phyloP scores from a whole-genome alignment of 2,797 vertebrate genomes.

The Phalloptychus januarius region DNA sequence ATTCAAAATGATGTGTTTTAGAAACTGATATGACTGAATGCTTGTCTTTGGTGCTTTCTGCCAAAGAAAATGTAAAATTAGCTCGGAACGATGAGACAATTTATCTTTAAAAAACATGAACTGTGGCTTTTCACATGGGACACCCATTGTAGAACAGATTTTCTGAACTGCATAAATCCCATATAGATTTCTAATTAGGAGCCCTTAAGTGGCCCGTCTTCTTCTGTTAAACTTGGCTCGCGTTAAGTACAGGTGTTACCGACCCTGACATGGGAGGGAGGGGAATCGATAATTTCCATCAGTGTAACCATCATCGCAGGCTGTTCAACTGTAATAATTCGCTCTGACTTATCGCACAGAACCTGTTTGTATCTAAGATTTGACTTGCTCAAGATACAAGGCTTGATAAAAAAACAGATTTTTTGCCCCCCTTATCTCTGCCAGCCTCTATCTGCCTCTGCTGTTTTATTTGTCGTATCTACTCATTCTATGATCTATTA shows the following conservation, averaged over 20 bases:
- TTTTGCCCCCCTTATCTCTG: conserved; percentile 21
- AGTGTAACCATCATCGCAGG: conserved; percentile 24
- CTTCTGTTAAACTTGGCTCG: conserved; percentile 3
- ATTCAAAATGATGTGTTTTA: background rate
- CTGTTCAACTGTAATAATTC: conserved; percentile 56
- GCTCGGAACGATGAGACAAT: background rate
- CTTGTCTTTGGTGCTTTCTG: background rate
- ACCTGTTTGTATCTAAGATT: conserved; percentile 49
- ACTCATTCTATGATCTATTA: conserved; percentile 38
- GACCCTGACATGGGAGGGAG: conserved; percentile 20
- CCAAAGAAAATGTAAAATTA: background rate
- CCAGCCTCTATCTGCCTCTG: background rate
- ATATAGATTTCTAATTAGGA: conserved; percentile 16
- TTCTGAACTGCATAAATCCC: background rate
- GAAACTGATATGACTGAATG: background rate
- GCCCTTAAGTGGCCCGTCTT: conserved; percentile 6
- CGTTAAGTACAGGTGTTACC: conserved; percentile 26
- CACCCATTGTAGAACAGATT: background rate
- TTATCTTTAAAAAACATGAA: background rate
- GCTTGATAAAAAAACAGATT: conserved; percentile 29
- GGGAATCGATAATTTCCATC: conserved; percentile 46
- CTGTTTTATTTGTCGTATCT: conserved; percentile 45
- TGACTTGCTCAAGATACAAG: conserved; percentile 24
- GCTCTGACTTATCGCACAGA: conserved; percentile 36
- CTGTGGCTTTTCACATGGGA: background rate